Conservation (phyloP, 2,888 invertebrate species). For the Nezara viridula region DNA sequence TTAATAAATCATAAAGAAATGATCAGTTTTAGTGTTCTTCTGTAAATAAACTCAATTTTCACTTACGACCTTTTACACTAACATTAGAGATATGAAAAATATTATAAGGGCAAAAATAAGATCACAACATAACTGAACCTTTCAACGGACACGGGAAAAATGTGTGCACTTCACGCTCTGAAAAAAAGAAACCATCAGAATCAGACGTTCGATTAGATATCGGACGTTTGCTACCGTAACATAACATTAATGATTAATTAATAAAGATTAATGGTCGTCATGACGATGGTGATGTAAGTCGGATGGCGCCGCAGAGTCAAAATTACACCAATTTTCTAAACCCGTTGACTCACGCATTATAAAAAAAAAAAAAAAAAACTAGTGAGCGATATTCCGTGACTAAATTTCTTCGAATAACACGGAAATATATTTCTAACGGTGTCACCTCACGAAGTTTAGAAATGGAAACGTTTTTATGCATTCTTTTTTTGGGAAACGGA, state of each 20-base stretch:
- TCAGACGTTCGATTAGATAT: background rate
- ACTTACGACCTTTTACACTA: too few relatives aligned
- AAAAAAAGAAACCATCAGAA: background rate
- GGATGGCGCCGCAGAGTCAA: background rate
- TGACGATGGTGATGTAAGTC: background rate
- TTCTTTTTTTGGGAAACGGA: conserved; percentile 1
- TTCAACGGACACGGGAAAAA: background rate
- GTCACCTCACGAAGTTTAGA: background rate
- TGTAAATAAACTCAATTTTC: too few relatives aligned
- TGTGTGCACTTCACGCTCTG: background rate
- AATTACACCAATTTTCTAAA: background rate
- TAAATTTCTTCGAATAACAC: background rate
- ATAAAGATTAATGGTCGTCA: background rate
- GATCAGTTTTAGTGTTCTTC: too few relatives aligned
- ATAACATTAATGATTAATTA: background rate
- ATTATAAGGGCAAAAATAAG: too few relatives aligned
- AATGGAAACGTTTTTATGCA: background rate
- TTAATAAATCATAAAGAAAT: too few relatives aligned
- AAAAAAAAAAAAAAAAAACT: background rate
- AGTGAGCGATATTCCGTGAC: background rate
- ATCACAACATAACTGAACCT: background rate
- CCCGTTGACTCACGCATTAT: background rate
- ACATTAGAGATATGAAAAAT: too few relatives aligned
- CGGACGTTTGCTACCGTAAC: background rate
- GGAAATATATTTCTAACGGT: background rate